Evolutionary conservation across 2,888 invertebrate species (phyloP).

Genomic region (Brassicogethes aeneus): DNA sequence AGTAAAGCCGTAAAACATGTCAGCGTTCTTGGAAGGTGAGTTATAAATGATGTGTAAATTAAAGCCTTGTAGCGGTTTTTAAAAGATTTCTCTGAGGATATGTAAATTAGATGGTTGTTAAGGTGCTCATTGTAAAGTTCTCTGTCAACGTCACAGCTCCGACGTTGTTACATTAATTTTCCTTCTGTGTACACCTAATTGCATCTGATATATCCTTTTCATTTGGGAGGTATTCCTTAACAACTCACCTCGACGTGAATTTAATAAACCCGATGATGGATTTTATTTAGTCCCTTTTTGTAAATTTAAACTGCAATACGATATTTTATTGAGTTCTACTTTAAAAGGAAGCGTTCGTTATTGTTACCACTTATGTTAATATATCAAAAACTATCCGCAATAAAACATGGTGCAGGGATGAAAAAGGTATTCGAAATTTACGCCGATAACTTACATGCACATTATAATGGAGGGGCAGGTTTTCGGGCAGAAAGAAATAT

Average conservation of each 20-base stretch:
- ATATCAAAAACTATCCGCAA: neutral
- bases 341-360: neutral
- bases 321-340: neutral
- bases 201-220: conserved; percentile 23
- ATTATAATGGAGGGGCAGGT: neutral
- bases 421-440: neutral
- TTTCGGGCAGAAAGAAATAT: neutral
- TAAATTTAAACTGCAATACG: no score
- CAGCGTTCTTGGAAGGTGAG: conserved; percentile 23
- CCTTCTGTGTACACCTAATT: conserved; percentile 25
- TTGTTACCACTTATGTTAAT: neutral
- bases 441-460: neutral
- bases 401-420: neutral
- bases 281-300: no score
- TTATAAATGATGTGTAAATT: conserved; percentile 40
- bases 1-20: conserved; percentile 31
- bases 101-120: conserved; percentile 41
- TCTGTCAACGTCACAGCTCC: conserved; percentile 34
- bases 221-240: conserved; percentile 5
- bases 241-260: no score
- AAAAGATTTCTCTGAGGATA: conserved; percentile 39
- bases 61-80: conserved; percentile 39
- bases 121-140: conserved; percentile 37
- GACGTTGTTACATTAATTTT: conserved; percentile 29
- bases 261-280: no score